These are phyloP conservation scores for Scomber colias DNA, from an alignment of 2,113 vertebrate species.

Conservation along the genomic window DNA sequence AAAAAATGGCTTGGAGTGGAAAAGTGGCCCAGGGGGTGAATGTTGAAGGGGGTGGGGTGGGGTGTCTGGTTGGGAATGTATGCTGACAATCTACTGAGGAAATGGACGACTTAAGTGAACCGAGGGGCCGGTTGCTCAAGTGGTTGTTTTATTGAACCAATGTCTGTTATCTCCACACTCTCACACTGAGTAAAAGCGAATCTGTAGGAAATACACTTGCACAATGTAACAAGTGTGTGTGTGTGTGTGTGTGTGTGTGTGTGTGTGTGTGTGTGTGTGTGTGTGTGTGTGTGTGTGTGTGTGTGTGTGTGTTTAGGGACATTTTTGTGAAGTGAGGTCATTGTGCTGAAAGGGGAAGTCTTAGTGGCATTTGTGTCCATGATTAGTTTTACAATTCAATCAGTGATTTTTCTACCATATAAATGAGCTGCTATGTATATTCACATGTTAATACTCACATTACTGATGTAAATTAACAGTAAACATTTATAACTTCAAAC, in stretches of 20 bases:
- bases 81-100: conserved; percentile 47
- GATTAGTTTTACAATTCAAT: too few relatives aligned
- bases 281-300: too few relatives aligned
- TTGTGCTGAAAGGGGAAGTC: background rate
- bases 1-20: conserved; percentile 50
- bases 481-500: too few relatives aligned
- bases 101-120: conserved; percentile 18
- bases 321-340: conserved; percentile 46
- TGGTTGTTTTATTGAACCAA: conserved; percentile 40
- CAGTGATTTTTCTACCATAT: too few relatives aligned
- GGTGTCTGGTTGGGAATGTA: conserved; percentile 33
- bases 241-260: background rate
- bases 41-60: conserved; percentile 38
- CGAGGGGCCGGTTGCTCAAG: conserved; percentile 45
- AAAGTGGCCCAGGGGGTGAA: conserved; percentile 64
- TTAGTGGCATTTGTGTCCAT: background rate
- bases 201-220: background rate
- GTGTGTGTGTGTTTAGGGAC: conserved; percentile 1
- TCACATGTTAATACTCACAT: too few relatives aligned
- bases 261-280: background rate
- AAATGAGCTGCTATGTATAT: too few relatives aligned
- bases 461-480: too few relatives aligned
- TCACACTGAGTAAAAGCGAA: conserved; percentile 11
- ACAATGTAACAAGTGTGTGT: background rate
- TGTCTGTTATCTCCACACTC: conserved; percentile 24